Conservation (phyloP, 2,797 vertebrate species). For the Phrynocephalus vlangalii region DNA sequence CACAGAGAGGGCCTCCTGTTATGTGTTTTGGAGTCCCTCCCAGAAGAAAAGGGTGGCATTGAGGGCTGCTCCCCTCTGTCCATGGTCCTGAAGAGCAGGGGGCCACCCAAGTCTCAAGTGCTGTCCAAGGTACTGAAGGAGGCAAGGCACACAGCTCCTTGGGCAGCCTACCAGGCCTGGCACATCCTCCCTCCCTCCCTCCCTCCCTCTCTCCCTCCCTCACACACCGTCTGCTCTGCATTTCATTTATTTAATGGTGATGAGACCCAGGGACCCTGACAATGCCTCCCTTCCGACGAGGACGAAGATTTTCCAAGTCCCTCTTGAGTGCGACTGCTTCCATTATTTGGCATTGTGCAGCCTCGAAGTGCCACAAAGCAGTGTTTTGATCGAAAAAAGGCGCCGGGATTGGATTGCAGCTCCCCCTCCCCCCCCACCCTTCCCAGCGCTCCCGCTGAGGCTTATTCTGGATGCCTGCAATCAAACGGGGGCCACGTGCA, state of each 20-base stretch:
- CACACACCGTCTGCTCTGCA: not conserved
- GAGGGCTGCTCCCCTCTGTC: not conserved
- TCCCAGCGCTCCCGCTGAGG: not conserved
- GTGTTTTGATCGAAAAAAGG: not conserved
- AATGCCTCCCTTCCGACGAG: not conserved
- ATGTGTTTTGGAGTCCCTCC: not conserved
- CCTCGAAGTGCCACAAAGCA: not conserved
- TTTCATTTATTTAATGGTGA: no score
- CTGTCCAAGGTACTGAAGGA: not conserved
- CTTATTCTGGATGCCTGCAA: not conserved
- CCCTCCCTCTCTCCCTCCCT: no score
- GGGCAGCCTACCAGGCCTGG: no score
- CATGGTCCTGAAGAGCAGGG: not conserved
- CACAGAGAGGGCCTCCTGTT: not conserved
- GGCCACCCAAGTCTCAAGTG: no score
- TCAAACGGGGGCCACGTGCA: not conserved
- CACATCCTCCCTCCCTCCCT: not conserved
- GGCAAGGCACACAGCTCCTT: not conserved
- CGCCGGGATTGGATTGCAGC: not conserved
- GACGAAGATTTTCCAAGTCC: not conserved
- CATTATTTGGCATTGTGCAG: slow-evolving; percentile 1
- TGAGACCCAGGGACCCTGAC: not conserved
- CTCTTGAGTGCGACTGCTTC: not conserved
- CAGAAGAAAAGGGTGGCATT: no score
- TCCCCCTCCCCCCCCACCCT: no score